Evolutionary conservation across 2,113 vertebrate species (phyloP).

Genomic region (Mormyrus lacerda): DNA sequence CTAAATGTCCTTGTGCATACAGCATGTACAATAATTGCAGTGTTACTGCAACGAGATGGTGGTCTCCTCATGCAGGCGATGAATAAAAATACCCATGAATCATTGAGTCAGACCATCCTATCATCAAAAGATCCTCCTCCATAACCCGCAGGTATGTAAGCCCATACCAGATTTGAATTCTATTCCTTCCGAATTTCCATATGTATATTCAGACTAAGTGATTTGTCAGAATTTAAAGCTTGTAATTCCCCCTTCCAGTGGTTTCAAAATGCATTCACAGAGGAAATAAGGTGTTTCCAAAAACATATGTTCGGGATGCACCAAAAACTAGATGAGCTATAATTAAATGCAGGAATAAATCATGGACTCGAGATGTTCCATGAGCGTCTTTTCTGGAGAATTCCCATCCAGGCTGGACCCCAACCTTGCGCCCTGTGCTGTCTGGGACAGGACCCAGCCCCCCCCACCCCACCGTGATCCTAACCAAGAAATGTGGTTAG

Average conservation of each 20-base stretch:
- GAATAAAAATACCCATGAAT: not conserved
- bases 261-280: not conserved
- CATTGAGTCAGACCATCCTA: not conserved
- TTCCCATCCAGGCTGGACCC: not conserved
- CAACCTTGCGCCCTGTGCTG: not conserved
- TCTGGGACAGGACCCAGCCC: too few species aligned
- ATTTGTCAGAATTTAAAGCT: not conserved
- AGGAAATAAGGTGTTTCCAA: not conserved
- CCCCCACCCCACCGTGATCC: too few species aligned
- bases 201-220: not conserved
- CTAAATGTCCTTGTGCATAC: not conserved
- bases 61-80: not conserved
- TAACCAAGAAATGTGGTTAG: too few species aligned
- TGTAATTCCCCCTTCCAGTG: not conserved
- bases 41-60: not conserved
- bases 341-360: not conserved
- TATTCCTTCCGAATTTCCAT: not conserved
- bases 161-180: not conserved
- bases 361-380: not conserved
- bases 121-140: not conserved
- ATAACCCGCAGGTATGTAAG: not conserved
- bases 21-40: not conserved
- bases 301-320: not conserved
- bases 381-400: not conserved
- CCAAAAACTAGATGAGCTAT: not conserved